These are phyloP conservation scores for Cryptocephalus moraei DNA, from an alignment of 2,888 invertebrate species.

Conservation along the genomic window DNA sequence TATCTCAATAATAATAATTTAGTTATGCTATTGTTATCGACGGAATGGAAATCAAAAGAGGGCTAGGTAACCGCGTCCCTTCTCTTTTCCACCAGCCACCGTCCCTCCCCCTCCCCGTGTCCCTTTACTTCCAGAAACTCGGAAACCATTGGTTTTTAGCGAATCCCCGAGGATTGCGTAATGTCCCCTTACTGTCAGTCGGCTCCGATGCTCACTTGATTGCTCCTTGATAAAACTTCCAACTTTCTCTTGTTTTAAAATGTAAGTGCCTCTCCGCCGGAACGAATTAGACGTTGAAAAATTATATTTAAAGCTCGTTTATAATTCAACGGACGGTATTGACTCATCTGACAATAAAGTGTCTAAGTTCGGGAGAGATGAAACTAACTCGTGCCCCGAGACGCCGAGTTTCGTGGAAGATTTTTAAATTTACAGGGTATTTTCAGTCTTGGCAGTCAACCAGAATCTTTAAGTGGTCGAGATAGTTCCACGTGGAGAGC, in stretches of 20 bases:
- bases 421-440: too few relatives aligned
- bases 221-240: conserved; percentile 10
- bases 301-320: conserved; percentile 3
- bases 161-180: conserved; percentile 19
- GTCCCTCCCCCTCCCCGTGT: background rate
- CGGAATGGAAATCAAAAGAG: too few relatives aligned
- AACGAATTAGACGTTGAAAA: conserved; percentile 7
- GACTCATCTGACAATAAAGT: too few relatives aligned
- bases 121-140: background rate
- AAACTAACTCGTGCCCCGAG: too few relatives aligned
- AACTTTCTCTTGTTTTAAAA: conserved; percentile 20
- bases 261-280: conserved; percentile 9
- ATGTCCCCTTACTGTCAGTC: conserved; percentile 27
- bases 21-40: too few relatives aligned
- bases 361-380: too few relatives aligned
- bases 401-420: too few relatives aligned
- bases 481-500: too few relatives aligned
- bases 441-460: too few relatives aligned
- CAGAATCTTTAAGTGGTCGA: too few relatives aligned
- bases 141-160: conserved; percentile 11
- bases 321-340: background rate
- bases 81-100: background rate
- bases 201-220: conserved; percentile 14
- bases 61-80: too few relatives aligned
- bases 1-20: too few relatives aligned